These are phyloP conservation scores for Agonopterix alstromeriana DNA, from an alignment of 2,888 invertebrate genomes.

Conservation along the genomic window DNA sequence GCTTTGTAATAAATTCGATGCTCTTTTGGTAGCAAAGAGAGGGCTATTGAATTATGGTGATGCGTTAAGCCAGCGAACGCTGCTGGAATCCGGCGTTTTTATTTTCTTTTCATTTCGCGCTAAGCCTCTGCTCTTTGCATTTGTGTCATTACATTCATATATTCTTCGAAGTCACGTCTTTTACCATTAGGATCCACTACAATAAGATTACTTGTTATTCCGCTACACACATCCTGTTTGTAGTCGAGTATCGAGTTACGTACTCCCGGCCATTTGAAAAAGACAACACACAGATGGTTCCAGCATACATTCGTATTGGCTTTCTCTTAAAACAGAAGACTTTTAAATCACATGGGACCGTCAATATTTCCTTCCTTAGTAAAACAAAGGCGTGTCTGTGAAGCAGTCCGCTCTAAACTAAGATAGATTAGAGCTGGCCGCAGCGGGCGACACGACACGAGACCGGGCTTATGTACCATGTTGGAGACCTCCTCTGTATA, in stretches of 20 bases:
- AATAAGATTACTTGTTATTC: slow-evolving; percentile 35
- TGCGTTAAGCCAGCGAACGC: slow-evolving; percentile 70
- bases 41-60: slow-evolving; percentile 74
- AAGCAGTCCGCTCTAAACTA: slow-evolving; percentile 49
- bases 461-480: slow-evolving; percentile 31
- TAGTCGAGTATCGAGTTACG: slow-evolving; percentile 55
- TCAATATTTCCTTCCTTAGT: slow-evolving; percentile 66
- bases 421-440: slow-evolving; percentile 57
- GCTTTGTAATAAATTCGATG: slow-evolving; percentile 75
- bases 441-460: slow-evolving; percentile 38
- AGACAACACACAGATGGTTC: slow-evolving; percentile 67
- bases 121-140: slow-evolving; percentile 44
- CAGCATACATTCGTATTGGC: slow-evolving; percentile 52
- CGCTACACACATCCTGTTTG: slow-evolving; percentile 42
- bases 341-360: slow-evolving; percentile 67
- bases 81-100: slow-evolving; percentile 55
- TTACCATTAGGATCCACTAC: slow-evolving; percentile 39
- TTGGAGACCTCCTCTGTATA: slow-evolving; percentile 29
- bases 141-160: slow-evolving; percentile 50
- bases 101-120: slow-evolving; percentile 60
- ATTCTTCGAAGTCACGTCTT: slow-evolving; percentile 51
- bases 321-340: slow-evolving; percentile 72
- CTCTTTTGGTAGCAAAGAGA: slow-evolving; percentile 71
- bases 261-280: slow-evolving; percentile 60
- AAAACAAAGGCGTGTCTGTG: slow-evolving; percentile 57